Percentiles rank a stretch among this genome's conserved stretches.
Conservation (phyloP, 2,888 invertebrate species). For the Cinara cedri region DNA sequence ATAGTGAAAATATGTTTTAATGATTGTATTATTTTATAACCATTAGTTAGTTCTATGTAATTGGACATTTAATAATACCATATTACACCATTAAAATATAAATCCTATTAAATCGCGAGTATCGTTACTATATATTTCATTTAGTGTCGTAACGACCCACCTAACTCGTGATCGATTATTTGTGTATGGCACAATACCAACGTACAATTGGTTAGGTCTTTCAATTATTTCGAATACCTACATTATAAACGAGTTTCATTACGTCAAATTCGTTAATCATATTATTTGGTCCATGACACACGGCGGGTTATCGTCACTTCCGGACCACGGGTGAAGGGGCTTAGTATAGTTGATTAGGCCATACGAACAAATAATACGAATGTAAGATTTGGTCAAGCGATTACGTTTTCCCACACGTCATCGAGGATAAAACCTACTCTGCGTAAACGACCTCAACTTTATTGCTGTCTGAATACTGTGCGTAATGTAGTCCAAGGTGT, state of each 20-base stretch:
- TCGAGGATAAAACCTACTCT: background rate
- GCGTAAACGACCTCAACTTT: slow-evolving; percentile 33
- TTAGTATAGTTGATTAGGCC: too few relatives aligned
- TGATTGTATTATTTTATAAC: too few relatives aligned
- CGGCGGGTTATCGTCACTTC: background rate
- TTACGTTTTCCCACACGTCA: background rate
- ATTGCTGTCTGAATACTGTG: background rate
- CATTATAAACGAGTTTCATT: background rate
- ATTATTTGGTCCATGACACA: slow-evolving; percentile 1
- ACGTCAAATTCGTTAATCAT: background rate
- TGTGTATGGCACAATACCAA: background rate
- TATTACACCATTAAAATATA: too few relatives aligned
- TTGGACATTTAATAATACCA: too few relatives aligned
- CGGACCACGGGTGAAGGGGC: slow-evolving; percentile 21
- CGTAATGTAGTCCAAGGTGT: slow-evolving; percentile 51
- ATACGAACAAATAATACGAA: background rate
- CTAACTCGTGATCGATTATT: too few relatives aligned
- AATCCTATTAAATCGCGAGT: background rate
- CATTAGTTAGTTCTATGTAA: too few relatives aligned
- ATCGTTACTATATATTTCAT: slow-evolving; percentile 3
- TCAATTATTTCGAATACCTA: background rate
- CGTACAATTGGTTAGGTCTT: too few relatives aligned
- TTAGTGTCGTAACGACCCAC: background rate
- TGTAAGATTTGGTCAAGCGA: background rate
- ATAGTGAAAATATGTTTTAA: too few relatives aligned